Conservation (phyloP, 2,888 invertebrate genomes). For the Aspidapion aeneum region DNA sequence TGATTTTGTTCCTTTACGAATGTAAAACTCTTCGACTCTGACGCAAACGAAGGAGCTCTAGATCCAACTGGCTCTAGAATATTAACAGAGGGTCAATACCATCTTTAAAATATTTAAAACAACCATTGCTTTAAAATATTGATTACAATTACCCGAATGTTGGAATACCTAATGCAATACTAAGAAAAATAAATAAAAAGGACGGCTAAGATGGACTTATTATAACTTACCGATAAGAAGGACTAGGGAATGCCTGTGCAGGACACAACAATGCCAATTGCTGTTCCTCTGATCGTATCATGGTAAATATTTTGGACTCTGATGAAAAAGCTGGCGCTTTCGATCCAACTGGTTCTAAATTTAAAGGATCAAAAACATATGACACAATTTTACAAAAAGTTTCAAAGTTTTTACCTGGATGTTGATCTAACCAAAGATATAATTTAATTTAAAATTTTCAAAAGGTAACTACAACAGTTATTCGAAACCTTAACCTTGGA, state of each 20-base stretch:
- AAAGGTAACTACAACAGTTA: too few relatives aligned
- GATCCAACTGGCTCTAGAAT: slow-evolving; percentile 55
- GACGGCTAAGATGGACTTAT: too few relatives aligned
- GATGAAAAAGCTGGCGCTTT: slow-evolving; percentile 51
- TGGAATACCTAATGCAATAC: neutral
- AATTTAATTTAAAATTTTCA: too few relatives aligned
- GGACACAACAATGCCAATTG: slow-evolving; percentile 70
- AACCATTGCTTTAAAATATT: too few relatives aligned
- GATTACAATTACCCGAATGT: neutral
- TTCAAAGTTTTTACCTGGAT: neutral
- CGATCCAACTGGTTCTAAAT: slow-evolving; percentile 49
- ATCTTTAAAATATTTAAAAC: too few relatives aligned
- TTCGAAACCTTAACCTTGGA: too few relatives aligned
- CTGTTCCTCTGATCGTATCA: slow-evolving; percentile 50
- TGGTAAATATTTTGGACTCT: slow-evolving; percentile 50
- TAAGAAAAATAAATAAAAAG: neutral
- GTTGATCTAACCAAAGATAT: too few relatives aligned
- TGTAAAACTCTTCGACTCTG: slow-evolving; percentile 49
- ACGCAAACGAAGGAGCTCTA: slow-evolving; percentile 50
- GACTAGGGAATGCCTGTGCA: slow-evolving; percentile 70
- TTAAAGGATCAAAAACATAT: neutral
- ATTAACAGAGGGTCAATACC: too few relatives aligned
- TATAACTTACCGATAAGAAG: slow-evolving; percentile 57
- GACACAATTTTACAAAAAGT: neutral
- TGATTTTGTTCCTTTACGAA: slow-evolving; percentile 46